Evolutionary conservation across 2,113 vertebrate genomes (phyloP).

Genomic region (Struthidea cinerea): DNA sequence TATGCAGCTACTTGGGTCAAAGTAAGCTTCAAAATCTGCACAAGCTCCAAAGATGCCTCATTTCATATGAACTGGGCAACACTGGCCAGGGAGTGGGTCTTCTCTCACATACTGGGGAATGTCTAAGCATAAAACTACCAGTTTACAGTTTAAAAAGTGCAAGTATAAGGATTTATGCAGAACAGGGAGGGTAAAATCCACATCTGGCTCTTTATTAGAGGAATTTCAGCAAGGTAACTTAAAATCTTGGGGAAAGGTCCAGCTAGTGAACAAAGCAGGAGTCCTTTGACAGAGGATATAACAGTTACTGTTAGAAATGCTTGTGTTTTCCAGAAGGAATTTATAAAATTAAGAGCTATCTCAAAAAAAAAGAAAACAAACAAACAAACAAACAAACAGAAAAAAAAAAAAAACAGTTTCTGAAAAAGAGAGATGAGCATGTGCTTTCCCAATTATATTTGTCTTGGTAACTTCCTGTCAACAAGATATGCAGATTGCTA

Average conservation of each 20-base stretch:
- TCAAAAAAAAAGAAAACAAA: neutral
- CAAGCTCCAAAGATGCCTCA: neutral
- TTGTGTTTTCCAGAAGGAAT: neutral
- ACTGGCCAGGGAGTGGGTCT: neutral
- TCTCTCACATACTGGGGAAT: neutral
- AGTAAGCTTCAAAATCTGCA: neutral
- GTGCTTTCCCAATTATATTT: neutral
- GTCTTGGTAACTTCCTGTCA: neutral
- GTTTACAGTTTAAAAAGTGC: neutral
- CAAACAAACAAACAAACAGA: neutral
- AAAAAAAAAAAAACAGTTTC: neutral
- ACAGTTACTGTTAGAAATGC: neutral
- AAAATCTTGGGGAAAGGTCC: neutral
- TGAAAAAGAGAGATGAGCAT: neutral
- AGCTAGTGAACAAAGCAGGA: neutral
- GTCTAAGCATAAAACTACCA: neutral
- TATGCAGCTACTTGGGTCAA: neutral
- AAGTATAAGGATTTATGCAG: neutral
- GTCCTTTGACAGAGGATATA: neutral
- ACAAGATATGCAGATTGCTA: neutral
- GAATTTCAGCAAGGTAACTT: neutral
- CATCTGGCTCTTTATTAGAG: neutral
- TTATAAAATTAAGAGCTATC: neutral
- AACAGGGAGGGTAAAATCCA: neutral
- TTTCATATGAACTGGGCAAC: fast-evolving